Percentiles rank a stretch among this genome's conserved stretches.
These are phyloP conservation scores for Sminthurinus aureus DNA, from an alignment of 2,888 invertebrate genomes.

Conservation along the genomic window DNA sequence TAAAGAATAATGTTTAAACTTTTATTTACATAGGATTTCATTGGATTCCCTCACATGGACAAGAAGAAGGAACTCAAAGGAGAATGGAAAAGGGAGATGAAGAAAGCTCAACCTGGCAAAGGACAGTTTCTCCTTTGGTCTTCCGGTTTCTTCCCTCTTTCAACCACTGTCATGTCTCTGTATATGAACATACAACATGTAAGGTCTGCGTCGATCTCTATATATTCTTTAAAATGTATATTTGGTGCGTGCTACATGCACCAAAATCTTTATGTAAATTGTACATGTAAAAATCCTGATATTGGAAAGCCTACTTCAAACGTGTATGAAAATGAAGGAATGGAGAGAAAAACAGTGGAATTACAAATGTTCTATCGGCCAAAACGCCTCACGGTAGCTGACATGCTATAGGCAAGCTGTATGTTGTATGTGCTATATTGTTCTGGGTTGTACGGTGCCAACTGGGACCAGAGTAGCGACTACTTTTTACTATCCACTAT, in stretches of 20 bases:
- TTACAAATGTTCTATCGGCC: constrained; percentile 23
- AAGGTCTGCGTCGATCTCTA: too few species aligned
- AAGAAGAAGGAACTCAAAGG: constrained; percentile 2
- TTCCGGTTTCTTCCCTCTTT: not conserved
- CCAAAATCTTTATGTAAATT: too few species aligned
- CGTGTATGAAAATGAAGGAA: too few species aligned
- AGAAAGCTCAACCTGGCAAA: constrained; percentile 18
- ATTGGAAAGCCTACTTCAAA: too few species aligned
- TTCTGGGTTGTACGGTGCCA: not conserved
- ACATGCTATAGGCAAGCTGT: too few species aligned
- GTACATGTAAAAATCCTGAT: not conserved
- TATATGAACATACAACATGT: too few species aligned
- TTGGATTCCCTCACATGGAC: constrained; percentile 28
- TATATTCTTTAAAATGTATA: too few species aligned
- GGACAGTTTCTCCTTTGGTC: not conserved
- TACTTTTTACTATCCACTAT: too few species aligned
- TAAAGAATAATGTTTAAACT: not conserved
- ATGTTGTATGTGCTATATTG: not conserved
- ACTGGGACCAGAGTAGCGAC: not conserved
- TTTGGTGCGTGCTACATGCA: too few species aligned
- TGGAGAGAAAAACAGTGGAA: constrained; percentile 19
- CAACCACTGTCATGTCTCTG: not conserved
- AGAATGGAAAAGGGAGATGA: constrained; percentile 33
- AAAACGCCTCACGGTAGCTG: constrained; percentile 2
- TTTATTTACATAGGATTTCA: constrained; percentile 32